phyloP scores from a whole-genome alignment of 2,797 vertebrate species.

The Syngnathus acus region DNA sequence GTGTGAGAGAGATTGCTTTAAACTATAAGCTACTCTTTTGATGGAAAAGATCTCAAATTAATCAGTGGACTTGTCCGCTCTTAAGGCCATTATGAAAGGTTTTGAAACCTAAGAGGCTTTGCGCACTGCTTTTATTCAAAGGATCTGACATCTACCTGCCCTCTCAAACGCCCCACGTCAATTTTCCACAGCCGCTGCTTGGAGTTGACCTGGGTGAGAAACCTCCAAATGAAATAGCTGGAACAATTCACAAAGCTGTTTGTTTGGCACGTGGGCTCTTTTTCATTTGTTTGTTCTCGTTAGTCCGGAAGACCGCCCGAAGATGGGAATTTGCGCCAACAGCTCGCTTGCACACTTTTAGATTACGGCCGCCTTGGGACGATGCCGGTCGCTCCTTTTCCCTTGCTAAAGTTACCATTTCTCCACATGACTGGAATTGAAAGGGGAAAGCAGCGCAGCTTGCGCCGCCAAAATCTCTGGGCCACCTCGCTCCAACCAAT shows the following conservation, averaged over 20 bases:
- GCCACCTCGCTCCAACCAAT: slow-evolving; percentile 63
- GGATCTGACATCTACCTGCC: slow-evolving; percentile 72
- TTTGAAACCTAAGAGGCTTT: slow-evolving; percentile 69
- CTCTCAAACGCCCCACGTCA: slow-evolving; percentile 53
- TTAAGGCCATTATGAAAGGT: slow-evolving; percentile 65
- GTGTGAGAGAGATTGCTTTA: slow-evolving; percentile 63
- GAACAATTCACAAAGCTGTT: slow-evolving; percentile 38
- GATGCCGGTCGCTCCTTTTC: slow-evolving; percentile 72
- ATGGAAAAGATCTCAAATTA: slow-evolving; percentile 71
- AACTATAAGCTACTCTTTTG: slow-evolving; percentile 72
- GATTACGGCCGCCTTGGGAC: slow-evolving; percentile 29
- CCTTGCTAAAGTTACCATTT: slow-evolving; percentile 72
- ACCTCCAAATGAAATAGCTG: slow-evolving; percentile 29
- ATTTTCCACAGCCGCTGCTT: slow-evolving; percentile 16
- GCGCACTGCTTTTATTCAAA: slow-evolving; percentile 59
- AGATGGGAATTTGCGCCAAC: slow-evolving; percentile 51
- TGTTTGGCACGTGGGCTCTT: slow-evolving; percentile 34
- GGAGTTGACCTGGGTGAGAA: slow-evolving; percentile 30
- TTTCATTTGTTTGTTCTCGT: slow-evolving; percentile 56
- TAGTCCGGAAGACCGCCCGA: slow-evolving; percentile 48
- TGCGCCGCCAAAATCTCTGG: slow-evolving; percentile 72
- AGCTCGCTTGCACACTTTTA: slow-evolving; percentile 42
- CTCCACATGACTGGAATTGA: slow-evolving; percentile 74
- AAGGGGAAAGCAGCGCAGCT: slow-evolving; percentile 76
- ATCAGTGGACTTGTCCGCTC: slow-evolving; percentile 60